A percentile compares a stretch with the other conserved stretches of the same genome.
phyloP scores from a whole-genome alignment of 2,888 invertebrate species.

The Geotrupes spiniger region DNA sequence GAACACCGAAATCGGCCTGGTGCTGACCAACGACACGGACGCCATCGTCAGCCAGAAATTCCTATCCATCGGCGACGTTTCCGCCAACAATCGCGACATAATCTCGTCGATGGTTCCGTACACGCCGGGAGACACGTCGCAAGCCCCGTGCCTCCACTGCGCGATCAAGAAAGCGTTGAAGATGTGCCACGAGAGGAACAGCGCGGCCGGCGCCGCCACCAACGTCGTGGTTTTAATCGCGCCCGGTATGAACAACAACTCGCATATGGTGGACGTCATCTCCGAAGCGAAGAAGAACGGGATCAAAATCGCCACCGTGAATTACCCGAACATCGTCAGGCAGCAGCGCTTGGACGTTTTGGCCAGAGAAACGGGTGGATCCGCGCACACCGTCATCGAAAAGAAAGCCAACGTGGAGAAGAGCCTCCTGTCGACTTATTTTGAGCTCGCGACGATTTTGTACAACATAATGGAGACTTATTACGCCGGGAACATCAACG shows the following conservation, averaged over 20 bases:
- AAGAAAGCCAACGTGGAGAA: slow-evolving; percentile 54
- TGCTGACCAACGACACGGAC: slow-evolving; percentile 50
- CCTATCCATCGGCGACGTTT: slow-evolving; percentile 34
- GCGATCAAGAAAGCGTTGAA: slow-evolving; percentile 48
- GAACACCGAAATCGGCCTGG: slow-evolving; percentile 55
- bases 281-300: slow-evolving; percentile 49
- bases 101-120: slow-evolving; percentile 54
- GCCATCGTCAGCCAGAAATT: slow-evolving; percentile 34
- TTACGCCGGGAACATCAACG: slow-evolving; percentile 50
- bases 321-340: slow-evolving; percentile 53
- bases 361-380: slow-evolving; percentile 50
- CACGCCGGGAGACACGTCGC: slow-evolving; percentile 52
- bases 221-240: slow-evolving; percentile 57
- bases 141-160: slow-evolving; percentile 53
- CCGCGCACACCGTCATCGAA: slow-evolving; percentile 54
- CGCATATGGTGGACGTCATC: slow-evolving; percentile 47
- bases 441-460: slow-evolving; percentile 53
- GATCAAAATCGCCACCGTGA: slow-evolving; percentile 55
- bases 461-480: slow-evolving; percentile 51
- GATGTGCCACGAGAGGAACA: slow-evolving; percentile 52
- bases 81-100: slow-evolving; percentile 45
- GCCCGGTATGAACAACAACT: slow-evolving; percentile 53
- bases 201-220: slow-evolving; percentile 51
- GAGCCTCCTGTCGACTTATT: slow-evolving; percentile 55
- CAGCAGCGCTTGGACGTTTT: slow-evolving; percentile 50